Evolutionary conservation across 2,113 vertebrate genomes (phyloP), one percentile per base, ranked within the genome.

Genomic region (Anas platyrhynchos): DNA sequence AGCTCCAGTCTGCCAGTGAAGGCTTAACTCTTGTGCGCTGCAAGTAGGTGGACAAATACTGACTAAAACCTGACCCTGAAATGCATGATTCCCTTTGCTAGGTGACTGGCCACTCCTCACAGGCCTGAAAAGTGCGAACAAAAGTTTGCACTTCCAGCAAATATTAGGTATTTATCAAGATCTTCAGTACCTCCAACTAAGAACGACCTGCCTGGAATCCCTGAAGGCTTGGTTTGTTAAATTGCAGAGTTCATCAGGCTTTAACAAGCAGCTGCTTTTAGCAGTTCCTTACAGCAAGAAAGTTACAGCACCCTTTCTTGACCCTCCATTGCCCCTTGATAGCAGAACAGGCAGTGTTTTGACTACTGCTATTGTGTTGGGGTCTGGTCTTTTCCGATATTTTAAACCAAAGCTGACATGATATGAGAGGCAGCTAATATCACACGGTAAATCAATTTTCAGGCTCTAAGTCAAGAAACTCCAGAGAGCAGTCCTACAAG

Each of bases 81-180:
- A n/a, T 25, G 32, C 9, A 12, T 0, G 0, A 20, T 16, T 55
- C 43, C 38, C 1, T 2, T 50, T 65, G 15, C 29, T 16, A 7
- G 4, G 9, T 36, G 34, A 41, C 54, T 61, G 38, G 13, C 32
- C 58, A 68, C 75, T 82, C 2, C 20, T 48, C 58, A 66, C 34
- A 58, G 50, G 18, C 32, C 41, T 62, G 11, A 41, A 41, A 41
- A 41, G 41, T 41, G 41, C 41, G 13, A 41, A 41, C 41, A 5
- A 9, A 41, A 41, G 17, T 61, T 69, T 75, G n/a, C 11, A 43
- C 25, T 83, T 92, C 62, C 76, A 67, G 44, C 50, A 91, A 73
- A 62, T 31, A 29, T 3, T n/a, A n/a, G 32, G 2, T 86, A 69
- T 25, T 88, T 50, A 52, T 55, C 22, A 59, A 58, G 26, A 46